Base-by-base conservation (phyloP, 2,113 vertebrate genomes). In the Alligator mississippiensis region DNA sequence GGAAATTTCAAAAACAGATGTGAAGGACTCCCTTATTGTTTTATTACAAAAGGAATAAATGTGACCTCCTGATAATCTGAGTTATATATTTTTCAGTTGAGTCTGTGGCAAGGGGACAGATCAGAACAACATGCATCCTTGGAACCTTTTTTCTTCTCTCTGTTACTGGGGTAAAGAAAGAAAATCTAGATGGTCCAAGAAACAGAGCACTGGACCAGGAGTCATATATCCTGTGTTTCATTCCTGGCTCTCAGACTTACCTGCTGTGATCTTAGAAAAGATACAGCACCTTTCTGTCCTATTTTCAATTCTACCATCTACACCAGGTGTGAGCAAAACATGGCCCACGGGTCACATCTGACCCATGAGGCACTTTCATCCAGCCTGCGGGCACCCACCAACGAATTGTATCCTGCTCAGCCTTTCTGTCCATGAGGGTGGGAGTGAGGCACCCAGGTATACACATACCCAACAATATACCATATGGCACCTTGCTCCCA, bases 1-100 rank as follows among this genome's bases (percentile, higher is more conserved):
- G 76, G 2, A 30, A 28, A 88, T 59, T 90, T 81, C 55, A 83
- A 91, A 88, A 76, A 58, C 78, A 68, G 83, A 30, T 78, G 84
- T 88, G 57, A 18, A 88, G 30, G 18, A 85, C 34, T 77, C 58
- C 77, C 72, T 85, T 72, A 47, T 89, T 58, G 62, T 76, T 91
- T 91, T 27, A 81, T 6, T 0, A n/a, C 57, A 58, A 12, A 11
- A 54, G 24, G 9, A 77, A 13, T 18, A 76, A 83, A 63, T 2
- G 57, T 38, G 91, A 89, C 91, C 1, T 22, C 3, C 58, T 15
- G 7, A 12, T 82, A 74, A 28, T 34, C 15, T 85, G 11, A 85
- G 63, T 88, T 74, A 66, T 19, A 28, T 81, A 47, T 58, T 75
- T 59, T 61, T 86, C 75, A 79, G 17, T 11, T 8, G 61, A 15